phyloP scores from a whole-genome alignment of 2,888 invertebrate species.

The Sarcophaga rosellei region DNA sequence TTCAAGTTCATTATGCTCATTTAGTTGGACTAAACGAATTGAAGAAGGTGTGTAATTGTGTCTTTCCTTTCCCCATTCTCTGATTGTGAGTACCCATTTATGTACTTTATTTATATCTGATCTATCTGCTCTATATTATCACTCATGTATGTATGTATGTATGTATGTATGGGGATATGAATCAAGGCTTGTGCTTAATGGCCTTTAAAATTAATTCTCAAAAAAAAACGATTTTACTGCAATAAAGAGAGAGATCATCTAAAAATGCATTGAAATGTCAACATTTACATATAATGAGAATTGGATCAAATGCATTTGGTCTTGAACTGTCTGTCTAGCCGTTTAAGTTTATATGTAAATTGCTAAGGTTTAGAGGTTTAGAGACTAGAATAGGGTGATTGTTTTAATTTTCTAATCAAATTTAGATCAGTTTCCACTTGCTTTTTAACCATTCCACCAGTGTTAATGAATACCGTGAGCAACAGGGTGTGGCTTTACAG shows the following conservation, averaged over 20 bases:
- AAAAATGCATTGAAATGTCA: neutral
- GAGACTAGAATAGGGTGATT: too few relatives aligned
- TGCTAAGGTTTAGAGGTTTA: neutral
- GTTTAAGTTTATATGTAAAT: neutral
- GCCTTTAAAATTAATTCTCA: conserved; percentile 27
- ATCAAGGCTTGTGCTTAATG: conserved; percentile 8
- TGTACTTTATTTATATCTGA: neutral
- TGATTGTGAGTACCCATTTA: neutral
- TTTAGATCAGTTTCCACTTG: too few relatives aligned
- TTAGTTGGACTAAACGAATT: conserved; percentile 6
- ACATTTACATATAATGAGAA: neutral
- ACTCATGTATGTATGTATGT: neutral
- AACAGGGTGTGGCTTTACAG: too few relatives aligned
- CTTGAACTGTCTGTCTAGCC: neutral
- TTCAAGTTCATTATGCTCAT: conserved; percentile 35
- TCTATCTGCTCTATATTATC: conserved; percentile 14
- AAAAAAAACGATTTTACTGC: neutral
- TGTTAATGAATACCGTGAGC: too few relatives aligned
- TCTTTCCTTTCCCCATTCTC: conserved; percentile 8
- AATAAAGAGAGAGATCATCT: neutral
- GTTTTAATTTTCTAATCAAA: too few relatives aligned
- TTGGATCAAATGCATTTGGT: neutral
- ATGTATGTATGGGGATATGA: neutral
- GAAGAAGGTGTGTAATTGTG: conserved; percentile 31
- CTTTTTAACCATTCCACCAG: too few relatives aligned